Base-by-base conservation (phyloP, 2,888 invertebrate genomes). In the Clistopyga incitator region DNA sequence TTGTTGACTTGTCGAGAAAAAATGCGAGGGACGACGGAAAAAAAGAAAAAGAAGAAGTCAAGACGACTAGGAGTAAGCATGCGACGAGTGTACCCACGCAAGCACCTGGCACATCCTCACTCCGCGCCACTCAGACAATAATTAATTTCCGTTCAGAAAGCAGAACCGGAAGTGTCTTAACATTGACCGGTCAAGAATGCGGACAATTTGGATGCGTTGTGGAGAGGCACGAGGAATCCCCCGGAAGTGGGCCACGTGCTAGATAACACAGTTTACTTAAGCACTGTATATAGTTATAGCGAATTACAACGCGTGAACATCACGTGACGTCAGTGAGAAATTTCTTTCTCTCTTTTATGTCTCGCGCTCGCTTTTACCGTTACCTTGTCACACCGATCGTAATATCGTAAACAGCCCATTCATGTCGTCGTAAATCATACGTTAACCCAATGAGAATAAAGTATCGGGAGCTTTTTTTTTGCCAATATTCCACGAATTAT, bases 11-110 rank as follows among this genome's bases (percentile, higher is more conserved):
- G 71, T 45, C 65, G 78, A 67, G 52, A 38, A 54, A 77, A 77
- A 56, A 47, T 50, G 59, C 34, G 74, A 59, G 78, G 78, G 76
- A 80, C 78, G 70, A 84, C n/a, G 80, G 59, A 50, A 67, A 20
- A 68, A 83, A 77, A 54, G 77, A 70, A 70, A 20, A 18, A n/a
- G 15, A 29, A 18, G 23, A 25, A 59, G 59, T 47, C 56, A 38
- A 42, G 45, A 59, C n/a, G 70, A 20, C 54, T 54, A 11, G 20
- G 10, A 65, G 34, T 47, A 65, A 38, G 6, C 15, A 29, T 61
- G 50, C 18, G 50, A 25, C 47, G 29, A 34, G 59, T 59, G 20
- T 6, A 18, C 61, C 50, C 61, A 50, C 65, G 64, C 38, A 42
- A 34, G 1, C 64, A 65, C 72, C 71, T 76, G 70, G 20, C 29